A percentile compares a stretch with the other conserved stretches of the same genome.
Evolutionary conservation across 2,113 vertebrate species (phyloP).

Genomic region (Seriola aureovittata): DNA sequence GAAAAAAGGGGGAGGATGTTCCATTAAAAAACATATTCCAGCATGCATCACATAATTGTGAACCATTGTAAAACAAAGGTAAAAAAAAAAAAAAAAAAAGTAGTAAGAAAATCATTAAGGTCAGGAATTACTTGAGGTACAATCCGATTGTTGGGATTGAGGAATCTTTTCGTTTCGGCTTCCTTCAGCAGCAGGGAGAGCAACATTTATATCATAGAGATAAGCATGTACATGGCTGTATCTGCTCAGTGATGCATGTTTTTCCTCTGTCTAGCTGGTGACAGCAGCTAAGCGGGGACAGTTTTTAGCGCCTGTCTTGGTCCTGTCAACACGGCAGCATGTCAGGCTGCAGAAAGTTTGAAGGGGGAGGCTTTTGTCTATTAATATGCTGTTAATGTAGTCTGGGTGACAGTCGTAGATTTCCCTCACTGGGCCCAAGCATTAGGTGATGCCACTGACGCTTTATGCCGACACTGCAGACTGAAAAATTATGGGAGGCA

Average conservation of each 20-base stretch:
- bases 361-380: slow-evolving; percentile 30
- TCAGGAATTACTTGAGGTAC: not conserved
- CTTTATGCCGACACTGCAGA: slow-evolving; percentile 8
- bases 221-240: not conserved
- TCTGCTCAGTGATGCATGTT: slow-evolving; percentile 27
- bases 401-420: slow-evolving; percentile 32
- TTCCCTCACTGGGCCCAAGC: slow-evolving; percentile 20
- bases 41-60: not conserved
- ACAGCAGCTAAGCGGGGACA: slow-evolving; percentile 40
- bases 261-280: slow-evolving; percentile 26
- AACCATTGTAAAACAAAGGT: not conserved
- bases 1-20: not conserved
- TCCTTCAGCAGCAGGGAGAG: not conserved
- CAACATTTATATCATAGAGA: slow-evolving; percentile 13
- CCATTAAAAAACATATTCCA: not conserved
- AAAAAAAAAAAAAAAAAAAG: not conserved
- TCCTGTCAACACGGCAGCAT: slow-evolving; percentile 33
- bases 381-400: slow-evolving; percentile 45
- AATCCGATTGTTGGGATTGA: not conserved
- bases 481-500: slow-evolving; percentile 21
- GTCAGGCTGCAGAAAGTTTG: slow-evolving; percentile 31
- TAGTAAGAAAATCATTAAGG: not conserved
- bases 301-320: slow-evolving; percentile 34
- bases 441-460: not conserved
- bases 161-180: not conserved